These are phyloP conservation scores for Tholera decimalis DNA, from an alignment of 2,888 invertebrate species.

Conservation along the genomic window DNA sequence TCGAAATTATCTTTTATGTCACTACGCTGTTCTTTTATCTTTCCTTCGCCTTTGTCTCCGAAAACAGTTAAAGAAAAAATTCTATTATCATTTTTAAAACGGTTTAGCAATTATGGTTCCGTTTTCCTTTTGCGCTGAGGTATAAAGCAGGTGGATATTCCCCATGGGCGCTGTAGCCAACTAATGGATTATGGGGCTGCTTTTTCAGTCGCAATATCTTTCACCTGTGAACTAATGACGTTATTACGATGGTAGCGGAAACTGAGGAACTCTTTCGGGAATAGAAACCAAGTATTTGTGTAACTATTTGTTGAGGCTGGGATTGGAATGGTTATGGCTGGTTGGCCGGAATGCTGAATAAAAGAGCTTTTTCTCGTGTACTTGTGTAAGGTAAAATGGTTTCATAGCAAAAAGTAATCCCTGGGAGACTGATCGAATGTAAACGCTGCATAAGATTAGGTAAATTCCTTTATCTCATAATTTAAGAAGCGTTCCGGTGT, in stretches of 20 bases:
- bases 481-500: too few species aligned
- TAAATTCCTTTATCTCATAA: too few species aligned
- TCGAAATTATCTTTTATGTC: neutral
- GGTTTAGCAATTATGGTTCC: slow-evolving; percentile 42
- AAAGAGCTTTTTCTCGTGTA: neutral
- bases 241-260: slow-evolving; percentile 9
- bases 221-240: slow-evolving; percentile 28
- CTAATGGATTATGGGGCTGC: slow-evolving; percentile 38
- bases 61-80: slow-evolving; percentile 52
- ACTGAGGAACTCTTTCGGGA: slow-evolving; percentile 1
- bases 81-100: slow-evolving; percentile 52
- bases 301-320: neutral
- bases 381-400: neutral
- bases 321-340: neutral
- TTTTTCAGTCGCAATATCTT: slow-evolving; percentile 16
- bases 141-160: slow-evolving; percentile 31
- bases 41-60: slow-evolving; percentile 51
- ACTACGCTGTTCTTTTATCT: slow-evolving; percentile 43
- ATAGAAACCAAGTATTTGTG: slow-evolving; percentile 5
- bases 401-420: neutral
- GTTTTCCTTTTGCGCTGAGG: slow-evolving; percentile 27
- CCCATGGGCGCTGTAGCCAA: slow-evolving; percentile 46
- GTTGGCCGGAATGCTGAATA: neutral
- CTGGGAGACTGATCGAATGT: neutral
- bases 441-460: too few species aligned